These are phyloP conservation scores for Cybosia mesomella DNA, from an alignment of 2,888 invertebrate genomes.

Conservation along the genomic window DNA sequence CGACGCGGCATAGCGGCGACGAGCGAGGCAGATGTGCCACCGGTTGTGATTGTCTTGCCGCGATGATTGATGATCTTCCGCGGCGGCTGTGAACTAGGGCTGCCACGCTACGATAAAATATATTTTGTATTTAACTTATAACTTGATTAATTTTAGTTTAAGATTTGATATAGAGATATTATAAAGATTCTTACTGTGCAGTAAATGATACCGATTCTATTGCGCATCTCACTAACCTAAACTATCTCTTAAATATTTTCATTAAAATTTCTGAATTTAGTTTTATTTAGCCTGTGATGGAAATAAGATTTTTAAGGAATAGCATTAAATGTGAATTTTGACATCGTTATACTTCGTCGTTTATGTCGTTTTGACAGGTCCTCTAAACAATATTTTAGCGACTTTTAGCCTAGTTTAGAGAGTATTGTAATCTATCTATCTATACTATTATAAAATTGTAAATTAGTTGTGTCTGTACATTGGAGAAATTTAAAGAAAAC, in stretches of 20 bases:
- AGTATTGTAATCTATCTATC: neutral
- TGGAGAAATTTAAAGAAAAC: too few relatives aligned
- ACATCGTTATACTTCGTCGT: too few relatives aligned
- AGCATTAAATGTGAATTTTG: too few relatives aligned
- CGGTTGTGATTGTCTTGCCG: conserved; percentile 87
- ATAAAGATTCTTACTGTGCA: too few relatives aligned
- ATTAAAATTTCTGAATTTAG: too few relatives aligned
- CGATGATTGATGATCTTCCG: conserved; percentile 86
- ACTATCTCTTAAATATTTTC: too few relatives aligned
- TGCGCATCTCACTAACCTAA: neutral
- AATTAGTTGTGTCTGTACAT: too few relatives aligned
- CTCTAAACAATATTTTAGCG: too few relatives aligned
- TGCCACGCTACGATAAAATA: conserved; percentile 43
- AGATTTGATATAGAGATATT: neutral
- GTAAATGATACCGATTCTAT: neutral
- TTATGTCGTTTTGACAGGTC: too few relatives aligned
- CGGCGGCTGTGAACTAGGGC: conserved; percentile 75
- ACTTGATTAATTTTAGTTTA: neutral
- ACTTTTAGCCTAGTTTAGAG: neutral
- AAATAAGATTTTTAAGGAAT: too few relatives aligned
- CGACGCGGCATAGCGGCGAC: conserved; percentile 41
- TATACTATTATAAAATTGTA: too few relatives aligned
- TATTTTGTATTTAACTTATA: conserved; percentile 1
- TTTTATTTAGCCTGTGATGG: too few relatives aligned
- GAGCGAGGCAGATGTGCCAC: conserved; percentile 84